Evolutionary conservation across 2,113 vertebrate genomes (phyloP), one percentile per base, ranked within the genome.

Genomic region (Cnemophilus loriae): DNA sequence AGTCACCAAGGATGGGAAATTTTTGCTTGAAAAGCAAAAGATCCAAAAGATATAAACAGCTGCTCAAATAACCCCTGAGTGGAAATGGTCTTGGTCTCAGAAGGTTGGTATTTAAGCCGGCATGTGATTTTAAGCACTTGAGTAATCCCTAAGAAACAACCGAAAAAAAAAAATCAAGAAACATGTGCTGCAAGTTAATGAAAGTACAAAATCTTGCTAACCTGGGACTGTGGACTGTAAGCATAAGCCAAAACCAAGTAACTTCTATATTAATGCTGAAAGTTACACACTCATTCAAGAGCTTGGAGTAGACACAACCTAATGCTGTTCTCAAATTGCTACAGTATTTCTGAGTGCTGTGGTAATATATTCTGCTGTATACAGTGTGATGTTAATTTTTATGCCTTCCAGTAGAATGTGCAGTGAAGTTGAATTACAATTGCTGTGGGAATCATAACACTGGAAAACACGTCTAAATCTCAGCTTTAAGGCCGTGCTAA

Each of bases 391-490:
- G 95, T 81, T 97, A 94, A 94, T 96, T 96, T 96, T 96, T 75
- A 94, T 93, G 80, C 83, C 90, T 94, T 89, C 82, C 65, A 87
- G 92, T 89, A 90, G 86, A 94, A 96, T 83, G 57, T 73, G 52
- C 83, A 89, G 37, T 78, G 91, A 96, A 85, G 82, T 80, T 11
- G 5, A 95, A 92, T 95, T 96, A 95, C 73, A 93, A 46, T 82
- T 89, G 88, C 92, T 96, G 60, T 89, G 96, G 90, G 93, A 97
- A 96, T 89, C 90, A 16, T 90, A 96, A 92, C 76, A 87, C 69
- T 93, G 83, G 74, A 89, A 96, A 94, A 79, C 77, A 78, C 52
- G 44, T 81, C 92, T 93, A 90, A 96, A 95, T 71, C 61, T 92
- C 86, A 82, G 61, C 65, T 93, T 64, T 92, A 94, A 90, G 84